Conservation (phyloP, 2,888 invertebrate genomes). For the Fragum whitleyi region DNA sequence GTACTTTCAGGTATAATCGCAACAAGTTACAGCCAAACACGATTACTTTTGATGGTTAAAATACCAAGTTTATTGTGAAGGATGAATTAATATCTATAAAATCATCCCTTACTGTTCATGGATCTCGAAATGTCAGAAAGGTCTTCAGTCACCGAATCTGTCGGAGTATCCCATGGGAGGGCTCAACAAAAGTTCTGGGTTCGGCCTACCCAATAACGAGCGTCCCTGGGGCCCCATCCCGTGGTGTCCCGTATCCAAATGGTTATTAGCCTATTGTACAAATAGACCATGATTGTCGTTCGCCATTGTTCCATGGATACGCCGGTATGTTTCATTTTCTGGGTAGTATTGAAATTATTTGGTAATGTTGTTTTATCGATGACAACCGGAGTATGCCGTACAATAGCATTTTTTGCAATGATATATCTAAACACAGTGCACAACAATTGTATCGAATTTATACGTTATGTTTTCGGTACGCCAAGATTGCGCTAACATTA, state of each 20-base stretch:
- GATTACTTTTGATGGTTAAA: too few species aligned
- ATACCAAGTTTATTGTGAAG: not conserved
- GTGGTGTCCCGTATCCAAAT: conserved; percentile 14
- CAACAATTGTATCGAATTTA: not conserved
- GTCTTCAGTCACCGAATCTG: conserved; percentile 42
- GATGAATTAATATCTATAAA: conserved; percentile 6
- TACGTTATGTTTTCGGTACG: not conserved
- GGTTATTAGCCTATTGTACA: conserved; percentile 22
- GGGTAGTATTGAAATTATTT: conserved; percentile 13
- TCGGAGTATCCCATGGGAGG: conserved; percentile 9
- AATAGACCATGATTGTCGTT: not conserved
- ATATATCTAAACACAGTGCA: not conserved
- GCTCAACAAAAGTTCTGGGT: conserved; percentile 14
- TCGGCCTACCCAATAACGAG: not conserved
- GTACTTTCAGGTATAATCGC: too few species aligned
- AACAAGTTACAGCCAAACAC: too few species aligned
- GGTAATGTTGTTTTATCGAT: conserved; percentile 36
- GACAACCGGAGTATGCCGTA: conserved; percentile 41
- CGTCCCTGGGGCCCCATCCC: not conserved
- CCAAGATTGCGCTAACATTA: not conserved
- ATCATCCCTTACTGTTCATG: not conserved
- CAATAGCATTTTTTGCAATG: not conserved
- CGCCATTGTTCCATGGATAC: conserved; percentile 16
- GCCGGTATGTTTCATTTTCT: conserved; percentile 7
- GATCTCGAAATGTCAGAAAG: conserved; percentile 45